Base-by-base conservation (phyloP, 35 echinoderm and acorn worm genomes). In the Eucidaris tribuloides region DNA sequence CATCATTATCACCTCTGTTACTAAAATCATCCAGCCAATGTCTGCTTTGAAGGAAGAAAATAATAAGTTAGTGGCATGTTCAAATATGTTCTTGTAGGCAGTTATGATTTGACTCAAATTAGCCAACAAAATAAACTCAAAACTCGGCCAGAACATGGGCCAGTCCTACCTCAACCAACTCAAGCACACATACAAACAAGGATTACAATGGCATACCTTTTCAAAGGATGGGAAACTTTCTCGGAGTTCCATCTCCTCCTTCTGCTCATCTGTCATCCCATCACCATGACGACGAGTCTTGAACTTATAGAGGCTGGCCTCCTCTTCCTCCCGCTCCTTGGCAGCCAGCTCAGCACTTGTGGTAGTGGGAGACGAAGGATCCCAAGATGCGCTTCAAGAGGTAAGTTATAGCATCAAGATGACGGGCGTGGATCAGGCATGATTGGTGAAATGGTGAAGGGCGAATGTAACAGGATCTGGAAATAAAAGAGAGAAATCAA, bases 211-310 rank as follows among this genome's bases (percentile, higher is more conserved):
- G 61, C 74, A 0, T 55, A 93, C 91, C 87, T 90, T 86, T 15
- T 99, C 78, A 87, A 89, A 99, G 46, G 84, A 89, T 65, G 96
- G 96, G 37, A 99, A 99, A 42, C 78, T 71, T 41, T 71, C 45
- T 37, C 60, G 81, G 14, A 99, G 65, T 17, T 99, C 96, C 35
- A 19, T 82, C 37, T 99, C 96, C 54, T 99, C 96, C 77, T 76
- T 59, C 46, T 99, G 86, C 48, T 99, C 96, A 34, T 92, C 90
- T 37, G 86, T 99, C 43, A 83, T 31, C 22, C 88, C 90, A 54
- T 92, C 91, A 42, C 96, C 91, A 44, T 99, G 91, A 17, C 60
- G 85, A 84, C 86, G 83, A 4, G 56, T 62, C 91, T 92, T 92
- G 82, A 78, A 99, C 43, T 93, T 90, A 45, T 90, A 99, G 23